These are phyloP conservation scores for Yoshiicerus persimilis DNA, from an alignment of 1,140 invertebrate species.

Conservation along the genomic window DNA sequence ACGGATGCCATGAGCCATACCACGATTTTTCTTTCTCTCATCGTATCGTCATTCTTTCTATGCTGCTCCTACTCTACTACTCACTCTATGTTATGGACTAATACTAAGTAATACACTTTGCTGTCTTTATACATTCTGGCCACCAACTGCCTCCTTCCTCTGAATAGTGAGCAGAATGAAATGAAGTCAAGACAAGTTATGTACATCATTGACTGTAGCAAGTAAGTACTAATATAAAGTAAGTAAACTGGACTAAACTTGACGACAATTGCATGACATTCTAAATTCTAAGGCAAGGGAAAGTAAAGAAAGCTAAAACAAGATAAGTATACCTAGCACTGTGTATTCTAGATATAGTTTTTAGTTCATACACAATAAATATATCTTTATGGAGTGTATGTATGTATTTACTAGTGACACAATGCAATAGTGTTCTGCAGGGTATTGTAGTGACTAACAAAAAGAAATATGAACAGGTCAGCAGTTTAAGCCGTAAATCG, in stretches of 20 bases:
- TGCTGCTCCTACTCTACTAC: background rate
- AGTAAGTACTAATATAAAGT: background rate
- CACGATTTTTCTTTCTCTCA: background rate
- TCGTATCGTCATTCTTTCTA: background rate
- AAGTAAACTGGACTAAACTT: background rate
- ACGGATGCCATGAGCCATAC: background rate
- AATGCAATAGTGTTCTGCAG: background rate
- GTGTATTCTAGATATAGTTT: too few relatives aligned
- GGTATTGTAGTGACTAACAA: background rate
- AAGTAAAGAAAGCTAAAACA: background rate
- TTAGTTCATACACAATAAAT: too few relatives aligned
- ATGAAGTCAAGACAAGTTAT: background rate
- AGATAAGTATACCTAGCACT: too few relatives aligned
- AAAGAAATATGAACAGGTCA: conserved; percentile 33
- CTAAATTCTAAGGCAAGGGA: background rate
- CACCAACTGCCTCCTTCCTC: background rate
- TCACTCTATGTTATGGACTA: background rate
- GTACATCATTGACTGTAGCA: background rate
- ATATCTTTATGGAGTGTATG: background rate
- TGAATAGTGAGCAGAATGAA: background rate
- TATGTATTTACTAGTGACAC: background rate
- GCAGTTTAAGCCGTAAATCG: conserved; percentile 32
- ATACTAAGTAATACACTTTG: background rate
- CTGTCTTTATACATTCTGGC: background rate
- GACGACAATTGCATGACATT: background rate